Evolutionary conservation across 2,113 vertebrate species (phyloP).

Genomic region (Aviceda subcristata): DNA sequence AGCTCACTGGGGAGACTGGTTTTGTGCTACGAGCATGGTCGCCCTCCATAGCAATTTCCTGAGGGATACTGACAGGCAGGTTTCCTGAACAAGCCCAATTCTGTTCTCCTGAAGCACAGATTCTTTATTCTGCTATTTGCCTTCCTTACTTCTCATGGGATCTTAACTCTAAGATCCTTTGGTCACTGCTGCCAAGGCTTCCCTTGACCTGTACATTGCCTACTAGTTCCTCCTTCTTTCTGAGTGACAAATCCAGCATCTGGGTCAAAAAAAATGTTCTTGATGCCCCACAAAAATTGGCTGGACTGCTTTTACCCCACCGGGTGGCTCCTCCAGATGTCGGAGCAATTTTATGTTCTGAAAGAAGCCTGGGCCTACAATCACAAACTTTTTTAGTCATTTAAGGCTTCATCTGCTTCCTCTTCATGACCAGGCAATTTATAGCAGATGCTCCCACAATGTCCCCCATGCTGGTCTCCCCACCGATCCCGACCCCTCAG

Average conservation of each 20-base stretch:
- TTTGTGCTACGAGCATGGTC: background rate
- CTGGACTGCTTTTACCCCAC: background rate
- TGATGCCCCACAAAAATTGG: background rate
- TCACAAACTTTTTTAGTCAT: background rate
- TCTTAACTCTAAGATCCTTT: background rate
- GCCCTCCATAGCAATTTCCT: accelerated
- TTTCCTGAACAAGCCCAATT: background rate
- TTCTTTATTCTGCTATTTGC: background rate
- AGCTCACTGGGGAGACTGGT: background rate
- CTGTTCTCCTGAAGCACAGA: background rate
- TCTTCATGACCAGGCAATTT: background rate
- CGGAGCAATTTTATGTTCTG: background rate
- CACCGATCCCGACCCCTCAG: background rate
- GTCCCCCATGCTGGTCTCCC: background rate
- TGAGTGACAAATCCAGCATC: background rate
- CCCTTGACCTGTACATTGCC: background rate
- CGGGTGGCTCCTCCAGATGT: background rate
- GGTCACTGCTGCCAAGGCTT: background rate
- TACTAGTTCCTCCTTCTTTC: background rate
- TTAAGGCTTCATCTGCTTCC: background rate
- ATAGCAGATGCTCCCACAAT: background rate
- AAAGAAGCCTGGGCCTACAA: background rate
- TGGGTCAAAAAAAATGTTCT: background rate
- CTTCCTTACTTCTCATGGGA: background rate
- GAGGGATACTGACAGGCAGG: background rate